Conservation (phyloP, 2,888 invertebrate genomes). For the Spodoptera picta region DNA sequence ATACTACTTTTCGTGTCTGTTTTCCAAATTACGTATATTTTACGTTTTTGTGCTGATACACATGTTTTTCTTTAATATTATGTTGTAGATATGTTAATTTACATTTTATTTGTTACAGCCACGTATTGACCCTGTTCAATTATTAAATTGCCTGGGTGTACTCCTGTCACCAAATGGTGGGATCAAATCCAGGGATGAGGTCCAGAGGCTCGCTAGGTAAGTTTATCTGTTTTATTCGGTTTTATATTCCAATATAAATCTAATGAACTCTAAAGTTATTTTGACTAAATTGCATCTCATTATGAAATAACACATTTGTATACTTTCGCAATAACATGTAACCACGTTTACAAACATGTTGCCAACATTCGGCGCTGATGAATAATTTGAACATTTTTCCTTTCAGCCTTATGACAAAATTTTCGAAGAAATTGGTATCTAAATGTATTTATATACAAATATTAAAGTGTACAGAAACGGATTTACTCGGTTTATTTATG, state of each 20-base stretch:
- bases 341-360: too few species aligned
- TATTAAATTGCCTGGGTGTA: constrained; percentile 96
- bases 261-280: too few species aligned
- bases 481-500: constrained; percentile 96
- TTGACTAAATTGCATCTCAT: too few species aligned
- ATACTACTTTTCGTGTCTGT: too few species aligned
- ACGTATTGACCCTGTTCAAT: constrained; percentile 96
- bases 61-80: too few species aligned
- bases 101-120: constrained; percentile 91
- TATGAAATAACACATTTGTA: too few species aligned
- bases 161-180: constrained; percentile 95
- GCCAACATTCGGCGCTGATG: constrained; percentile 1
- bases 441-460: constrained; percentile 98
- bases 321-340: too few species aligned
- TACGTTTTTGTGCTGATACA: too few species aligned
- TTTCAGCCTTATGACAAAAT: constrained; percentile 97
- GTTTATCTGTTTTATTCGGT: constrained; percentile 24
- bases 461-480: constrained; percentile 94
- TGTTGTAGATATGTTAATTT: background rate
- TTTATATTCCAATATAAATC: background rate
- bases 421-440: constrained; percentile 97
- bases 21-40: too few species aligned
- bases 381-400: constrained; percentile 50
- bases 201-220: constrained; percentile 95
- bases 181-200: constrained; percentile 95